Evolutionary conservation across 2,113 vertebrate genomes (phyloP), one percentile per base, ranked within the genome.

Genomic region (Phaethornis superciliosus): DNA sequence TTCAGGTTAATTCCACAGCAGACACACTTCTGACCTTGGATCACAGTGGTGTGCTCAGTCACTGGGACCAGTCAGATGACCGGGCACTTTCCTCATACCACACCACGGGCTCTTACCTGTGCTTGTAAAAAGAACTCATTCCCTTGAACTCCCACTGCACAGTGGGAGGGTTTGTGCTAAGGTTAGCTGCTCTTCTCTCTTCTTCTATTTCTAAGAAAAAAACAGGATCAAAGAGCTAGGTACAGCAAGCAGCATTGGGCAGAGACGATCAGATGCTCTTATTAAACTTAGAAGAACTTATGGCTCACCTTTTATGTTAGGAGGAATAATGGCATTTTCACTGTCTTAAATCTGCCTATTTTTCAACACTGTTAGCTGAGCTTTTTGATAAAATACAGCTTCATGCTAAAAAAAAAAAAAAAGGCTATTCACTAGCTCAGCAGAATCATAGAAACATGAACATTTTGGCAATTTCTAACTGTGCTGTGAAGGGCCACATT

Each of bases 81-180:
- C 0, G 44, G 76, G 14, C 0, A 0, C 1, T 3, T 35, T 30
- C 42, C 71, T 64, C 42, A 6, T 2, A 16, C 16, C 77, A 7
- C 21, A 17, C 24, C 0, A 0, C 52, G 8, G 2, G 3, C 28
- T 46, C 40, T 18, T 28, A 9, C 22, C 35, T 14, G 21, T 12
- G 1, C 21, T 32, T 28, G 37, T 26, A 44, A 65, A 49, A 33
- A 1, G 24, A 79, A 35, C 14, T n/a, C 18, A 1, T 12, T 56
- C 51, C 7, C 35, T 35, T 27, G 20, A 51, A 49, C 1, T 7
- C n/a, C 55, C 16, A 0, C 3, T 23, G 44, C 40, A 24, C 0
- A 6, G 21, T 63, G 47, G 52, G 78, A 59, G 40, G 62, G 8
- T 4, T 52, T 84, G 32, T 56, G 78, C 32, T 55, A 15, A 9